phyloP scores from a whole-genome alignment of 2,113 vertebrate species.

The Labrus mixtus region DNA sequence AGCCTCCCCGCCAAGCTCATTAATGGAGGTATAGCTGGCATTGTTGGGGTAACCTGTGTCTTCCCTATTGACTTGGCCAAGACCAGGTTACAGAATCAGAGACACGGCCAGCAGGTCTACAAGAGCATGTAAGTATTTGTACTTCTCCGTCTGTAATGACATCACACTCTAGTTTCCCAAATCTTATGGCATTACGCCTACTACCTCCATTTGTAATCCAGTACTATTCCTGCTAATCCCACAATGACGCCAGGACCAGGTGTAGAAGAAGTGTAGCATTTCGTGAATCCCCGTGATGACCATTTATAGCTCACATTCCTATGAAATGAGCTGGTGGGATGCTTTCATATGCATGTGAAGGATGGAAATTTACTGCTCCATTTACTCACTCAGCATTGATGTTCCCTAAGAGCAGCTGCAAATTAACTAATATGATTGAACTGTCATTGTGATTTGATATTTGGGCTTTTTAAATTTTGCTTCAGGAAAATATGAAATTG shows the following conservation, averaged over 20 bases:
- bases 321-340: background rate
- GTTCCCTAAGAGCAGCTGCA: too few relatives aligned
- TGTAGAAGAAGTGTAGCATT: background rate
- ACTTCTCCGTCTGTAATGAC: background rate
- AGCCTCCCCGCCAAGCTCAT: conserved; percentile 90
- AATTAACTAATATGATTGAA: background rate
- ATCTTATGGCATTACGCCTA: background rate
- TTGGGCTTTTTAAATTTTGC: background rate
- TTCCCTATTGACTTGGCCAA: conserved; percentile 90
- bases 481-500: background rate
- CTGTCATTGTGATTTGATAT: background rate
- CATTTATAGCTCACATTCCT: background rate
- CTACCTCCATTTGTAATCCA: background rate
- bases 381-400: background rate
- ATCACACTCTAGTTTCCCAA: background rate
- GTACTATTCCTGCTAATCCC: conserved; percentile 15
- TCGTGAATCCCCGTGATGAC: conserved; percentile 1
- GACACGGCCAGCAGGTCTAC: conserved; percentile 86
- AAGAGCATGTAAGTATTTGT: conserved; percentile 85
- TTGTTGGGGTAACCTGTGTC: conserved; percentile 89
- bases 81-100: conserved; percentile 90
- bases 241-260: background rate
- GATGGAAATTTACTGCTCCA: conserved; percentile 23
- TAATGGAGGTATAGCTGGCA: conserved; percentile 88
- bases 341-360: background rate